These are phyloP conservation scores for Podilymbus podiceps DNA, from an alignment of 2,113 vertebrate species.

Conservation along the genomic window DNA sequence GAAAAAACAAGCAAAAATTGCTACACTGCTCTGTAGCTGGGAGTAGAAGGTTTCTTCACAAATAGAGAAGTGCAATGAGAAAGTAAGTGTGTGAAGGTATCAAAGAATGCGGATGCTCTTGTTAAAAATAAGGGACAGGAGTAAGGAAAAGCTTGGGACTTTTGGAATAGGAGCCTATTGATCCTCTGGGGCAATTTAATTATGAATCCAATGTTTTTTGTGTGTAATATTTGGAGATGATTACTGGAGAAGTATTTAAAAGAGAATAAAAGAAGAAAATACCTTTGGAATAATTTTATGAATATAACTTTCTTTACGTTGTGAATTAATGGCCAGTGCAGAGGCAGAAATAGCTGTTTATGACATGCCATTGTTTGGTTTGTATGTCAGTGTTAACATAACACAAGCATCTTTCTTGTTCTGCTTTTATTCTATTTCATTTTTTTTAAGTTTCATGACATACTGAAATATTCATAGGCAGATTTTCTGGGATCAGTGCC, in stretches of 20 bases:
- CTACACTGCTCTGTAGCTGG: background rate
- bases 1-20: background rate
- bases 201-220: background rate
- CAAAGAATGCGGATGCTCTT: background rate
- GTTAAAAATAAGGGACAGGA: background rate
- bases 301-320: background rate
- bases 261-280: background rate
- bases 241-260: background rate
- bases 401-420: background rate
- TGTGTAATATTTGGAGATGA: background rate
- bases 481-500: background rate
- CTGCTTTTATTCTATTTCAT: background rate
- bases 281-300: background rate
- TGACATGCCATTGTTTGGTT: background rate
- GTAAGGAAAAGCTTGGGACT: background rate
- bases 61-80: background rate
- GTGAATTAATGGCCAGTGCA: background rate
- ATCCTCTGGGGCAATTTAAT: background rate
- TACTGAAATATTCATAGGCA: background rate
- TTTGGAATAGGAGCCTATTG: background rate
- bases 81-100: background rate
- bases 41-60: background rate
- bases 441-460: background rate
- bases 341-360: background rate
- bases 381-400: background rate